Percentiles rank a stretch among this genome's conserved stretches.
Conservation (phyloP, 2,113 vertebrate species). For the Thermophis baileyi region DNA sequence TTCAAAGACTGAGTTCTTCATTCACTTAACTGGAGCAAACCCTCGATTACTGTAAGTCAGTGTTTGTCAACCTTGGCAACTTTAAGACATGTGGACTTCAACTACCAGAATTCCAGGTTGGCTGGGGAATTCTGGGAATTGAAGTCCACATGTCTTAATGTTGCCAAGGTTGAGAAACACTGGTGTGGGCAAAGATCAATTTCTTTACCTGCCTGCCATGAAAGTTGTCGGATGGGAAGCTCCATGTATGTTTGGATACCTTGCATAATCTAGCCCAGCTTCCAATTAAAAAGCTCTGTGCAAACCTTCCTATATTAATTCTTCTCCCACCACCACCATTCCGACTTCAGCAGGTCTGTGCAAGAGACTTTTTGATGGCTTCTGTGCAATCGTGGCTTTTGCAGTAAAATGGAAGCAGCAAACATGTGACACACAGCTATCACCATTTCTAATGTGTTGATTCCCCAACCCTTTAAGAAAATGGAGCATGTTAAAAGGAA, state of each 20-base stretch:
- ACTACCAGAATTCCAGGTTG: neutral
- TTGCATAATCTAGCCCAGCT: neutral
- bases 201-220: neutral
- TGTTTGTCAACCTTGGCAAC: neutral
- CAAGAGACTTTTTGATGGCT: slow-evolving; percentile 1
- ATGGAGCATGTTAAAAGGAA: slow-evolving; percentile 61
- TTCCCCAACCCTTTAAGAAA: slow-evolving; percentile 50
- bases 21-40: neutral
- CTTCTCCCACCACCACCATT: neutral
- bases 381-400: slow-evolving; percentile 48
- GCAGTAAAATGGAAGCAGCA: slow-evolving; percentile 57
- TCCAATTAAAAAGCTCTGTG: neutral
- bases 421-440: slow-evolving; percentile 53
- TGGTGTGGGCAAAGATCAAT: neutral
- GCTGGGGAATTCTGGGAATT: neutral
- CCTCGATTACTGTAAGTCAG: neutral
- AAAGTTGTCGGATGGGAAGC: neutral
- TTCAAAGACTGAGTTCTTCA: neutral
- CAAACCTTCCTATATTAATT: slow-evolving; percentile 3
- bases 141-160: neutral
- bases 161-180: neutral
- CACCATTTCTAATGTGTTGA: slow-evolving; percentile 58
- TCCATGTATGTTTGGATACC: neutral
- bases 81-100: neutral
- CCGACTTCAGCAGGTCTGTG: slow-evolving; percentile 25